Percentiles rank a stretch among this genome's conserved stretches.
Conservation (phyloP, 2,888 invertebrate species). For the Odontothrips loti region DNA sequence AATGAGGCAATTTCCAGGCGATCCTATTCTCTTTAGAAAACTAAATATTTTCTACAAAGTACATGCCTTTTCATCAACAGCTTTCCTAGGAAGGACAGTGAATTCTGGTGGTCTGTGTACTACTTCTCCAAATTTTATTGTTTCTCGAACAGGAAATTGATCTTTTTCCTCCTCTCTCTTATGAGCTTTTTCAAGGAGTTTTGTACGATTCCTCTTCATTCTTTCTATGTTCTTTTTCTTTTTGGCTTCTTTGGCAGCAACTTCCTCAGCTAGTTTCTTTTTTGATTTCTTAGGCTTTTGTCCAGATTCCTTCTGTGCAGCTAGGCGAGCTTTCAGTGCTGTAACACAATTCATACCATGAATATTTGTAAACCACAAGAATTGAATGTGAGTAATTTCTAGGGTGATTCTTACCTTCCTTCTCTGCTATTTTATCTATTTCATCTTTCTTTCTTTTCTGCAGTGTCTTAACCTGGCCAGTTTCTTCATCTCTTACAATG, state of each 20-base stretch:
- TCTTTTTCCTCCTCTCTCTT: background rate
- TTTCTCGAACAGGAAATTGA: background rate
- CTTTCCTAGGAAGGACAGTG: background rate
- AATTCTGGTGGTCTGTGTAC: background rate
- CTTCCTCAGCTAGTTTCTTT: background rate
- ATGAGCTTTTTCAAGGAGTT: too few species aligned
- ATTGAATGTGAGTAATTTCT: background rate
- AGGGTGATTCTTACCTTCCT: background rate
- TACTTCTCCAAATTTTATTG: constrained; percentile 4
- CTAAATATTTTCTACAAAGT: background rate
- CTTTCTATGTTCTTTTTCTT: background rate
- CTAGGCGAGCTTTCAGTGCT: background rate
- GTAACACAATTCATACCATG: background rate
- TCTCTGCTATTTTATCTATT: background rate
- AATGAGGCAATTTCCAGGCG: too few species aligned
- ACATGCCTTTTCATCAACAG: background rate
- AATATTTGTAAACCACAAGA: background rate
- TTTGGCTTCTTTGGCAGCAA: background rate
- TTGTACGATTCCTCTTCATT: background rate
- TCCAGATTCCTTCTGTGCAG: background rate
- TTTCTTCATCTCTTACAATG: background rate
- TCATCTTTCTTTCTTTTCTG: background rate
- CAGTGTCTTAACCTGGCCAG: background rate
- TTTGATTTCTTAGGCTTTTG: background rate
- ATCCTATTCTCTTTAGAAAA: background rate